These are phyloP conservation scores for Calephelis nemesis DNA, from an alignment of 1,140 invertebrate species.

Conservation along the genomic window DNA sequence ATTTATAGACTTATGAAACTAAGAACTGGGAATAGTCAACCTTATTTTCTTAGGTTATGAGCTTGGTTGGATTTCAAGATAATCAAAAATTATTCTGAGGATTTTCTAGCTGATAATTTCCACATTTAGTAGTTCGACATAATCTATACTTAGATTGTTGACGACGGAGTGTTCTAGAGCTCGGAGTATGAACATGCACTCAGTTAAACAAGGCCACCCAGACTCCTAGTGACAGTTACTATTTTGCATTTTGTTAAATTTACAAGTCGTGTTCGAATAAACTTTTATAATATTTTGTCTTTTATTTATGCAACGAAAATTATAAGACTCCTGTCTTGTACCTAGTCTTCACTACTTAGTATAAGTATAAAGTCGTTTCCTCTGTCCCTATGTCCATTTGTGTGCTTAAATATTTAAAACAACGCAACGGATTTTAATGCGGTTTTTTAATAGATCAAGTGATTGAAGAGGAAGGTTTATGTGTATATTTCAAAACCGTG, in stretches of 20 bases:
- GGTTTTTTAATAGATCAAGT: too few relatives aligned
- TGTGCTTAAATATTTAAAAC: too few relatives aligned
- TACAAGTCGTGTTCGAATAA: conserved; percentile 75
- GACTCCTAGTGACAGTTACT: conserved; percentile 69
- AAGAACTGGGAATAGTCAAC: too few relatives aligned
- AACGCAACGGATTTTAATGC: too few relatives aligned
- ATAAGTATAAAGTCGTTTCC: too few relatives aligned
- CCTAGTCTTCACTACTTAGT: too few relatives aligned
- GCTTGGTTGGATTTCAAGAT: neutral
- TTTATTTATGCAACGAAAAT: conserved; percentile 8
- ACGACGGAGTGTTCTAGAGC: conserved; percentile 39
- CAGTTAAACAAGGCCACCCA: conserved; percentile 32
- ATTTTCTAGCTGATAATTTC: neutral
- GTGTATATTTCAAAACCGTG: too few relatives aligned
- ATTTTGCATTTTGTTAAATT: conserved; percentile 78
- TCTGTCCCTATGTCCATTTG: too few relatives aligned
- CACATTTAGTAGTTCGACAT: conserved; percentile 19
- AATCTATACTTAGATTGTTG: conserved; percentile 33
- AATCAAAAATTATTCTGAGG: neutral
- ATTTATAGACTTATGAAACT: too few relatives aligned
- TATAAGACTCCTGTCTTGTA: too few relatives aligned
- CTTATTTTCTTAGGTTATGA: neutral
- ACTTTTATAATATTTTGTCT: conserved; percentile 53
- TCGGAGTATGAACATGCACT: conserved; percentile 29
- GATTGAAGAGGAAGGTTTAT: too few relatives aligned